Percentiles rank a stretch among this genome's conserved stretches.
Conservation (phyloP, 2,797 vertebrate species). For the Diplodus puntazzo region DNA sequence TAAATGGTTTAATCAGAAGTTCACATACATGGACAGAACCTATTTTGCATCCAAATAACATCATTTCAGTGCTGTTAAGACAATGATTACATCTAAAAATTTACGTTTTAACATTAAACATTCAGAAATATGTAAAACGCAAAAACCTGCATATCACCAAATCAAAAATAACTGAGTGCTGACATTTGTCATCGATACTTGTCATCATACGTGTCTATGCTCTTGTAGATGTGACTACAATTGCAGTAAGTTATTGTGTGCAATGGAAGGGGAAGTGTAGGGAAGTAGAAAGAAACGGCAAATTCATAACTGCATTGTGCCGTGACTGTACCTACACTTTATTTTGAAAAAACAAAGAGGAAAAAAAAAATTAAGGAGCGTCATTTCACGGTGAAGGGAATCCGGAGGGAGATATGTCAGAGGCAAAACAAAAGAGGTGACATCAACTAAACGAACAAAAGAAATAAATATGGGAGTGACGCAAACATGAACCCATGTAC, state of each 20-base stretch:
- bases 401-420: background rate
- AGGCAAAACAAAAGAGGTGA: conserved; percentile 26
- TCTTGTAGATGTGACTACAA: background rate
- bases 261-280: background rate
- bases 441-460: conserved; percentile 41
- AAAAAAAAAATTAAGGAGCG: background rate
- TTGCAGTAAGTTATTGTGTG: background rate
- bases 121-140: background rate
- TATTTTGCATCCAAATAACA: background rate
- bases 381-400: background rate
- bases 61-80: background rate
- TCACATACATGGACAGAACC: background rate
- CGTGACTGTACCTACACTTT: background rate
- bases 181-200: background rate
- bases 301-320: background rate
- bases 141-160: background rate
- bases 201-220: background rate
- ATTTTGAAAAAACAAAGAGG: conserved; percentile 3
- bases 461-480: conserved; percentile 25
- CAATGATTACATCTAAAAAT: background rate
- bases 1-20: background rate
- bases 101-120: background rate
- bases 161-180: background rate
- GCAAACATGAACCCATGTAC: conserved; percentile 39
- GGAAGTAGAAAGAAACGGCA: background rate